phyloP scores from a whole-genome alignment of 2,797 vertebrate genomes.

The Mallotus villosus region DNA sequence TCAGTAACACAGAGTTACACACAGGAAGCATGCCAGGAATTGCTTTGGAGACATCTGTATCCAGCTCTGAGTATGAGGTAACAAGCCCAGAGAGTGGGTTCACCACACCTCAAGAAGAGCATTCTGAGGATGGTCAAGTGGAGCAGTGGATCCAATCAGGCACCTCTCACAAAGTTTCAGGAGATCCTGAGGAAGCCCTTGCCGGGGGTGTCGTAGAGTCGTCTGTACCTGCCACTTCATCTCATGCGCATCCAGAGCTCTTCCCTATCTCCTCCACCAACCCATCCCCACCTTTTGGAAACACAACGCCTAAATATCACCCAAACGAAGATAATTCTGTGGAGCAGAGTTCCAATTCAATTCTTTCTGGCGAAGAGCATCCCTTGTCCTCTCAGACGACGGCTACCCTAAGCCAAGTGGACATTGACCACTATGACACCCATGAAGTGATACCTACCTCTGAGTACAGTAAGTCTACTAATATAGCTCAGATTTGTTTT shows the following conservation, averaged over 20 bases:
- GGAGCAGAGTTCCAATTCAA: conserved; percentile 20
- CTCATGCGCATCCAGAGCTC: conserved; percentile 26
- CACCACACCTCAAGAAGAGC: conserved; percentile 36
- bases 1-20: conserved; percentile 26
- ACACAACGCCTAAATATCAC: conserved; percentile 21
- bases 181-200: conserved; percentile 27
- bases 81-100: conserved; percentile 11
- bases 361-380: conserved; percentile 16
- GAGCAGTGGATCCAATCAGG: conserved; percentile 14
- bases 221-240: conserved; percentile 1
- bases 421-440: conserved; percentile 15
- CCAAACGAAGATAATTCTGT: conserved; percentile 21
- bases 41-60: conserved; percentile 1
- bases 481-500: neutral
- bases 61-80: conserved; percentile 15
- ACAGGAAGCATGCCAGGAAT: conserved; percentile 10
- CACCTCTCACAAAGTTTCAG: conserved; percentile 26
- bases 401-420: conserved; percentile 23
- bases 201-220: conserved; percentile 5
- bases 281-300: conserved; percentile 1
- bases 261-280: conserved; percentile 11
- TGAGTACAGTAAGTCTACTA: conserved; percentile 38
- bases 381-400: neutral
- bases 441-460: neutral
- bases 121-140: conserved; percentile 12